phyloP scores from a whole-genome alignment of 2,888 invertebrate genomes.

The Dicyrtomina minuta region DNA sequence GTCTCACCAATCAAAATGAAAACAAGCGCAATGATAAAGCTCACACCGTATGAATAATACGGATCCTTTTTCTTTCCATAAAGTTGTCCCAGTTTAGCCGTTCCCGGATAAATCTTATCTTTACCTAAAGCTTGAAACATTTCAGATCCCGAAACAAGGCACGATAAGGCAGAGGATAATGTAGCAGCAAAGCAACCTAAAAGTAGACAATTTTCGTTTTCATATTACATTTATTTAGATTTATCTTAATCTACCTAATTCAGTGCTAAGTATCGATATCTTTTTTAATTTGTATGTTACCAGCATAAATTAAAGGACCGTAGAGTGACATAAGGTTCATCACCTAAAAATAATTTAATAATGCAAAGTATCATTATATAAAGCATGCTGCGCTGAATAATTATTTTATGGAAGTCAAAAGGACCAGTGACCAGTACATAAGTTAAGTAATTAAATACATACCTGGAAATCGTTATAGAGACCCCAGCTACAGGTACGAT shows the following conservation, averaged over 20 bases:
- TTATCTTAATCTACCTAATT: too few species aligned
- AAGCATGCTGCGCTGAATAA: neutral
- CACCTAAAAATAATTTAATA: conserved; percentile 62
- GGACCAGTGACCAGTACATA: neutral
- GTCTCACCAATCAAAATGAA: conserved; percentile 59
- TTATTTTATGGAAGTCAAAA: neutral
- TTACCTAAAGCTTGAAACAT: conserved; percentile 55
- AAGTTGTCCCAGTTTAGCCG: conserved; percentile 60
- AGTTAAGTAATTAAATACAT: neutral
- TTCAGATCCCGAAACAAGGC: conserved; percentile 91
- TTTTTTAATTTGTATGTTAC: neutral
- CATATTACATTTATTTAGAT: neutral
- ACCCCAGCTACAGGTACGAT: conserved; percentile 70
- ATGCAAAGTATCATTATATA: neutral
- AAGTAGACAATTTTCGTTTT: neutral
- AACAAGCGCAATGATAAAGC: conserved; percentile 59
- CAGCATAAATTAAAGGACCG: conserved; percentile 81
- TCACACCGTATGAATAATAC: conserved; percentile 59
- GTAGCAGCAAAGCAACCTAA: conserved; percentile 95
- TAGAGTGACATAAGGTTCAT: conserved; percentile 79
- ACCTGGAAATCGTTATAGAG: conserved; percentile 72
- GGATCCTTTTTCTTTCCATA: conserved; percentile 61
- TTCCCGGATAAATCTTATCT: conserved; percentile 61
- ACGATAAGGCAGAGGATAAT: conserved; percentile 90
- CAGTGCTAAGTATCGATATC: neutral